Conservation (phyloP, 1,140 invertebrate species). For the Nephotettix cincticeps region DNA sequence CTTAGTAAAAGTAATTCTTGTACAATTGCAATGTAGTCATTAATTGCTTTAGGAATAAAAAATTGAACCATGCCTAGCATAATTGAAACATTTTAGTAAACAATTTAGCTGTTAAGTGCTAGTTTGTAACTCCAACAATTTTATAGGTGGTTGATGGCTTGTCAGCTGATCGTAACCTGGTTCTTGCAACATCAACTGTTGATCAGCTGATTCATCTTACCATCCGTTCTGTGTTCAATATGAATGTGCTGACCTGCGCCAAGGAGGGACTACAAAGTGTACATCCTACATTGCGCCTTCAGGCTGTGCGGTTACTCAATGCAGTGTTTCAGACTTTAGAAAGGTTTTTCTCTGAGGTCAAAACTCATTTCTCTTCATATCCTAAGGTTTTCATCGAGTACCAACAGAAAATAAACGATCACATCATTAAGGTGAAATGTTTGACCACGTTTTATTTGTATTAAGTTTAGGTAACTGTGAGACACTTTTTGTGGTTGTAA, state of each 20-base stretch:
- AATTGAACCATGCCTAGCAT: too few species aligned
- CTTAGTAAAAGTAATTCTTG: too few species aligned
- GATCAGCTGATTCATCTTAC: constrained; percentile 8
- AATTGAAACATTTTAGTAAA: too few species aligned
- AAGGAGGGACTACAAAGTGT: background rate
- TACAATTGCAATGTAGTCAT: too few species aligned
- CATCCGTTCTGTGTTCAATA: background rate
- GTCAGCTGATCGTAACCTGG: background rate
- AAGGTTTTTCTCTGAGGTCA: background rate
- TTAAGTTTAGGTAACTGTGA: too few species aligned
- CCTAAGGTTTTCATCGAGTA: background rate
- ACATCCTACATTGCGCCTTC: background rate
- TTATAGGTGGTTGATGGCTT: background rate
- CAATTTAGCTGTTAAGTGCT: too few species aligned
- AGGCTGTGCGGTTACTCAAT: background rate
- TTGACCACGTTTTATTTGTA: too few species aligned
- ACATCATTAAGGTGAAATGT: constrained; percentile 4
- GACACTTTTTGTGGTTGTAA: too few species aligned
- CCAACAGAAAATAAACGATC: background rate
- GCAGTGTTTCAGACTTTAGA: background rate
- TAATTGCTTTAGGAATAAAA: too few species aligned
- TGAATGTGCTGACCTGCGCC: background rate
- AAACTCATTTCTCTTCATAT: background rate
- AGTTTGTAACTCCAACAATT: too few species aligned
- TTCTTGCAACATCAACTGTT: background rate